Evolutionary conservation across 2,797 vertebrate species (phyloP).

Genomic region (Podarcis siculus): DNA sequence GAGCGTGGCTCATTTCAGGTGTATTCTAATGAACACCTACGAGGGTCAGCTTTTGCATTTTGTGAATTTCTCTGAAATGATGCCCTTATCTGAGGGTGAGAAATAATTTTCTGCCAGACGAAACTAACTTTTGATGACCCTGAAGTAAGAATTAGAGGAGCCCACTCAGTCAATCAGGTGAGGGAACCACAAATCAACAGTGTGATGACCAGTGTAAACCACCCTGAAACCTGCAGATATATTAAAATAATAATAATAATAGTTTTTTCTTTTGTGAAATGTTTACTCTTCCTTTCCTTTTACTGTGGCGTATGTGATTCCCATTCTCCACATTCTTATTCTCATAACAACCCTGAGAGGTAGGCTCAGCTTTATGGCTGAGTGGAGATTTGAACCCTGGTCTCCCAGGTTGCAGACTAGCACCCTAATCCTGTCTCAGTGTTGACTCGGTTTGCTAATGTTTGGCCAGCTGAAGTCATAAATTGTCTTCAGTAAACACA

Average conservation of each 20-base stretch:
- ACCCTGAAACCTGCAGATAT: too few species aligned
- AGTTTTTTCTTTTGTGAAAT: not conserved
- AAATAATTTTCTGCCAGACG: not conserved
- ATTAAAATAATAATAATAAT: too few species aligned
- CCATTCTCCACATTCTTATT: too few species aligned
- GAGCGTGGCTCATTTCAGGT: slow-evolving; percentile 25
- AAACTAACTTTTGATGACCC: not conserved
- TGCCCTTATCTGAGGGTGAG: not conserved
- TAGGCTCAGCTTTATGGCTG: too few species aligned
- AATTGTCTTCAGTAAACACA: not conserved
- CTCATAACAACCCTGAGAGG: too few species aligned
- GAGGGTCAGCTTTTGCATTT: not conserved
- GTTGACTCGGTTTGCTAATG: too few species aligned
- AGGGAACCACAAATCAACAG: not conserved
- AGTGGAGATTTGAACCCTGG: too few species aligned
- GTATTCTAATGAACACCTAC: not conserved
- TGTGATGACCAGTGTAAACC: not conserved
- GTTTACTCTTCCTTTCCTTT: too few species aligned
- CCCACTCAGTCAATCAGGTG: not conserved
- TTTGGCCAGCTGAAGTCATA: not conserved
- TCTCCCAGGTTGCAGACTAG: too few species aligned
- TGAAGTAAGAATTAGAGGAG: not conserved
- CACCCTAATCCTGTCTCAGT: too few species aligned
- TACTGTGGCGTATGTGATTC: too few species aligned
- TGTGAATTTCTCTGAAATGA: not conserved